These are phyloP conservation scores for Cataglyphis albicans DNA, from an alignment of 2,888 invertebrate genomes.

Conservation along the genomic window DNA sequence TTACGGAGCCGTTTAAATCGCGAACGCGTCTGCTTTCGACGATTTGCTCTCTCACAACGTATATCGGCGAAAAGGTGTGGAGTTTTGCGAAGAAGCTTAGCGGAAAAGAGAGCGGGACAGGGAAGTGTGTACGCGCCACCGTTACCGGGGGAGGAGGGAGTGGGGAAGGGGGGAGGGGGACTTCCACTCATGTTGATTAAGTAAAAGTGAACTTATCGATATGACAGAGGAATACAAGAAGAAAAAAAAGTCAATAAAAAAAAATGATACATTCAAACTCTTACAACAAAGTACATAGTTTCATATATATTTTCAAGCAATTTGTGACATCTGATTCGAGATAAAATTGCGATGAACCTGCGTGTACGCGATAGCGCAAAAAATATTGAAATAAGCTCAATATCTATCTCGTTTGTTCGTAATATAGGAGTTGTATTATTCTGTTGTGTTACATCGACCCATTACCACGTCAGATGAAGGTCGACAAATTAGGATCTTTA, in stretches of 20 bases:
- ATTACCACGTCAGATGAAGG: not conserved
- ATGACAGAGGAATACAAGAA: slow-evolving; percentile 31
- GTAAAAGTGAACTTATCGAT: slow-evolving; percentile 67
- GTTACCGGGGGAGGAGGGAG: slow-evolving; percentile 49
- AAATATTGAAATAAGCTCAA: slow-evolving; percentile 7
- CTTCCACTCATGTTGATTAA: slow-evolving; percentile 71
- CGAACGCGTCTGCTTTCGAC: slow-evolving; percentile 66
- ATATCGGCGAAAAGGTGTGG: slow-evolving; percentile 47
- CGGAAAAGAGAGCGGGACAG: slow-evolving; percentile 32
- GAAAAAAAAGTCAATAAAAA: slow-evolving; percentile 60
- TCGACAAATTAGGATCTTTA: not conserved
- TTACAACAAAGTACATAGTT: not conserved
- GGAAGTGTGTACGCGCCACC: slow-evolving; percentile 11
- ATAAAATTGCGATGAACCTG: not conserved
- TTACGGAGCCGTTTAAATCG: slow-evolving; percentile 77
- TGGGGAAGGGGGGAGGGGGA: slow-evolving; percentile 51
- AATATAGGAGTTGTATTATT: not conserved
- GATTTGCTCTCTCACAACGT: slow-evolving; percentile 55
- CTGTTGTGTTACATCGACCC: not conserved
- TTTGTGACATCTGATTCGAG: not conserved
- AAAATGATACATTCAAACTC: slow-evolving; percentile 64
- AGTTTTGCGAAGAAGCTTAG: slow-evolving; percentile 36
- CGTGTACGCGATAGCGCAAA: not conserved
- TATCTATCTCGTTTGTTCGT: not conserved
- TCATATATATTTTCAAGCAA: not conserved